A percentile compares a stretch with the other conserved stretches of the same genome.
Evolutionary conservation across 2,797 vertebrate genomes (phyloP).

Genomic region (Salmo trutta): DNA sequence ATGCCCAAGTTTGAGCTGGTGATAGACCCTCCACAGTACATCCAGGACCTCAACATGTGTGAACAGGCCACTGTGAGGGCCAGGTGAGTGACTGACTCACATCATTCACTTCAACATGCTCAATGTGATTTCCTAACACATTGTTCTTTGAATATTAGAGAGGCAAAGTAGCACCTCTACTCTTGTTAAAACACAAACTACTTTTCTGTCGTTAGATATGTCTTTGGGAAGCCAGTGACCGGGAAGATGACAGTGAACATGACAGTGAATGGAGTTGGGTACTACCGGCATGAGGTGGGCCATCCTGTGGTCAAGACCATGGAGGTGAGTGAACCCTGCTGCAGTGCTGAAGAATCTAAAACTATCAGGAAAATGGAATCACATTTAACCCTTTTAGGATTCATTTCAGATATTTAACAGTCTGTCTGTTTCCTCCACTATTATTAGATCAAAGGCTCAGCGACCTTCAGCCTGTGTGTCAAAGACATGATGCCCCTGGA

Average conservation of each 20-base stretch:
- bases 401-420: neutral
- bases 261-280: slow-evolving; percentile 92
- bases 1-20: slow-evolving; percentile 89
- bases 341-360: neutral
- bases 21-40: slow-evolving; percentile 83
- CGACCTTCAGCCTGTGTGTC: slow-evolving; percentile 85
- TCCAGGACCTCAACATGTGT: slow-evolving; percentile 82
- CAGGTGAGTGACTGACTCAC: slow-evolving; percentile 70
- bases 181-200: neutral
- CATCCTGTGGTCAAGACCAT: slow-evolving; percentile 86
- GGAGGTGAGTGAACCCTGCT: slow-evolving; percentile 76
- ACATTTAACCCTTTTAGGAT: neutral
- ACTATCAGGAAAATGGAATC: neutral
- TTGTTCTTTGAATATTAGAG: neutral
- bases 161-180: neutral
- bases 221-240: slow-evolving; percentile 88
- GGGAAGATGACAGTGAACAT: slow-evolving; percentile 89
- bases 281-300: slow-evolving; percentile 91
- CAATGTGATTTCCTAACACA: neutral
- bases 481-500: slow-evolving; percentile 91
- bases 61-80: slow-evolving; percentile 84
- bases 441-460: slow-evolving; percentile 84
- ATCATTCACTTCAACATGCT: neutral
- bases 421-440: slow-evolving; percentile 17
- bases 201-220: slow-evolving; percentile 80